Evolutionary conservation across 2,797 vertebrate genomes (phyloP).

Genomic region (Lutra lutra): DNA sequence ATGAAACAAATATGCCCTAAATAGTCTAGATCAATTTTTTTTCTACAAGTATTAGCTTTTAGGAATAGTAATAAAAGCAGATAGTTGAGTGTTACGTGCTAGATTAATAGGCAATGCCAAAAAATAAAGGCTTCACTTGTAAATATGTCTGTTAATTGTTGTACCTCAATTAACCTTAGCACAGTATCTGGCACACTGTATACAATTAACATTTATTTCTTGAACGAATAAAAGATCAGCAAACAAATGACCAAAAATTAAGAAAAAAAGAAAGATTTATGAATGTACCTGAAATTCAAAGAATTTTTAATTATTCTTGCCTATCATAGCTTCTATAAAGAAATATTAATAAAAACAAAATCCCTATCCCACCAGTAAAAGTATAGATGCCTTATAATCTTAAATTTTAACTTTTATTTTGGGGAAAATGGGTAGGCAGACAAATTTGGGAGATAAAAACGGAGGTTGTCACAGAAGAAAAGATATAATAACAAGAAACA

Average conservation of each 20-base stretch:
- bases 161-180: background rate
- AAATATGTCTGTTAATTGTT: background rate
- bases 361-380: background rate
- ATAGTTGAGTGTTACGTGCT: background rate
- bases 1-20: background rate
- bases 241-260: background rate
- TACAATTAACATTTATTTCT: background rate
- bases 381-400: background rate
- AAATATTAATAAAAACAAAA: conserved; percentile 15
- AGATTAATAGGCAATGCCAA: background rate
- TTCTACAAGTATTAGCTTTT: background rate
- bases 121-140: background rate
- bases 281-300: background rate
- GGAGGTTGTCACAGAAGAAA: background rate
- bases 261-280: background rate
- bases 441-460: background rate
- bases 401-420: conserved; percentile 37
- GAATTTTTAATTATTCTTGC: background rate
- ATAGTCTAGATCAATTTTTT: background rate
- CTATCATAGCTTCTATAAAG: background rate
- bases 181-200: background rate
- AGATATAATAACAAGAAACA: background rate
- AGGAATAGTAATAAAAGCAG: background rate
- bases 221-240: background rate
- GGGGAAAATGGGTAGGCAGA: background rate